phyloP scores from a whole-genome alignment of 2,797 vertebrate genomes.

The Oophaga sylvatica region DNA sequence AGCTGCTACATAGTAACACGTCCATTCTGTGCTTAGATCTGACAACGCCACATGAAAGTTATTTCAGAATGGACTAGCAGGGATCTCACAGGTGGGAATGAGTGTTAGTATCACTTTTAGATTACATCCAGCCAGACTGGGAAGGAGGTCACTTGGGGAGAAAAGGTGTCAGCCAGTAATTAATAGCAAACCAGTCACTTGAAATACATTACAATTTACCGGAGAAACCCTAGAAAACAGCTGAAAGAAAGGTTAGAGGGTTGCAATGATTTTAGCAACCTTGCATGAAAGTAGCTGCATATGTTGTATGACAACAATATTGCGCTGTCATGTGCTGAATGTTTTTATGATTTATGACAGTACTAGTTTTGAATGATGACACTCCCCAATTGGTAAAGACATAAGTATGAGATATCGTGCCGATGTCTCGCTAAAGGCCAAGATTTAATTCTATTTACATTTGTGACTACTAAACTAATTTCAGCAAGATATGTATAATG shows the following conservation, averaged over 20 bases:
- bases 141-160: slow-evolving; percentile 39
- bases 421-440: not conserved
- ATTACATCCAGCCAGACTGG: slow-evolving; percentile 45
- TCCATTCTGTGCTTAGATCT: slow-evolving; percentile 29
- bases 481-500: not conserved
- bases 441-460: not conserved
- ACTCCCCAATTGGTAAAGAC: not conserved
- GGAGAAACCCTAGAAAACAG: not conserved
- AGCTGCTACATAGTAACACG: slow-evolving; percentile 3
- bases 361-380: not conserved
- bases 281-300: not conserved
- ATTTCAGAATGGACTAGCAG: slow-evolving; percentile 44
- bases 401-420: not conserved
- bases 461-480: not conserved
- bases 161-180: slow-evolving; percentile 59
- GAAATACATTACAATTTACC: slow-evolving; percentile 48
- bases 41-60: slow-evolving; percentile 22
- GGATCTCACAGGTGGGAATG: slow-evolving; percentile 57
- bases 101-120: slow-evolving; percentile 58
- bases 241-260: slow-evolving; percentile 7
- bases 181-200: slow-evolving; percentile 53
- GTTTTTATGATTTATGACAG: not conserved
- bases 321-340: not conserved
- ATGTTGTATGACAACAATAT: slow-evolving; percentile 4
- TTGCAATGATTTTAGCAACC: not conserved